Evolutionary conservation across 2,113 vertebrate genomes (phyloP), one percentile per base, ranked within the genome.

Genomic region (Seriola rivoliana): DNA sequence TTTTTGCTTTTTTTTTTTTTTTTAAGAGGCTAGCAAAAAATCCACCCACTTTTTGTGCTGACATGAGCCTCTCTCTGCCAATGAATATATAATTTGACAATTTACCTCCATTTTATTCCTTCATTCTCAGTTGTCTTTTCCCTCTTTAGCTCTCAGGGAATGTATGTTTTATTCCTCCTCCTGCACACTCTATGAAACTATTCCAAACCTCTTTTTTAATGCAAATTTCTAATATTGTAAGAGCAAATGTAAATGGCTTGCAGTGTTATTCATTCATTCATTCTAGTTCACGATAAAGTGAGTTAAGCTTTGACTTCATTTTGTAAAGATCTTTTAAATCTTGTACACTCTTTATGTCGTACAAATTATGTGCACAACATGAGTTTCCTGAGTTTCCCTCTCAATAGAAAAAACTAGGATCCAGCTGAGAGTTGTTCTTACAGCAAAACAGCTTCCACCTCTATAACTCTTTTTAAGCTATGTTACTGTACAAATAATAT

Each of bases 221-320:
- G 92, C 94, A 88, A 93, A 94, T 93, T 75, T 87, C 58, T 76
- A 88, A 94, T 93, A 95, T 89, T 93, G 90, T 92, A 86, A 88
- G 81, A 71, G 88, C 10, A 64, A 86, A 87, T 89, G 93, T 88
- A 93, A 93, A 93, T 92, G 90, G 88, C 91, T 89, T 23, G 68
- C 59, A 75, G 92, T 54, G 11, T 57, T 84, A 88, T 91, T 82
- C 68, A 71, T 81, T 19, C 90, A 90, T 50, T 16, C 50, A 54
- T 10, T 54, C 8, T 10, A 10, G 19, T 9, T 54, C 50, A 54
- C 19, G 48, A 10, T n/a, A n/a, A 8, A 54, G 21, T n/a, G 17
- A n/a, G 50, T 54, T n/a, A 54, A 54, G 21, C 19, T 54, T 54
- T n/a, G 21, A n/a, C 21, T 63, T n/a, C 2, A 40, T 63, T n/a